Conservation (phyloP, 1,140 invertebrate genomes). For the Nomia melanderi region DNA sequence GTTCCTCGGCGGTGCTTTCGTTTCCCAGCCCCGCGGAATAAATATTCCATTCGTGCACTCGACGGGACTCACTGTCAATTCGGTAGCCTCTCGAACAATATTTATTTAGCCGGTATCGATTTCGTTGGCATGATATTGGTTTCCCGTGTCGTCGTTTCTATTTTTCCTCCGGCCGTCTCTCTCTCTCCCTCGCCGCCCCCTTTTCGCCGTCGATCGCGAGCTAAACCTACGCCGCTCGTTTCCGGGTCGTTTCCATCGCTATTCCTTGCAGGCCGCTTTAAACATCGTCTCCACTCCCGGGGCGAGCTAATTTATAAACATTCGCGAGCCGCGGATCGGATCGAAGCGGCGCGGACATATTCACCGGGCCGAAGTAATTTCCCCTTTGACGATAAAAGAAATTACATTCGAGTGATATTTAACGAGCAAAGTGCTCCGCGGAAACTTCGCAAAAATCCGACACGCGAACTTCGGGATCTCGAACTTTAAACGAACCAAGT, state of each 20-base stretch:
- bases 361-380: too few species aligned
- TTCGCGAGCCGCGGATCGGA: not conserved
- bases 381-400: too few species aligned
- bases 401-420: too few species aligned
- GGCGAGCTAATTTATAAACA: conserved; percentile 17
- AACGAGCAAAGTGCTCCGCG: too few species aligned
- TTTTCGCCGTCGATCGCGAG: not conserved
- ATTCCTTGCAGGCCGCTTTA: not conserved
- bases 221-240: conserved; percentile 1
- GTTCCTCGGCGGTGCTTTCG: not conserved
- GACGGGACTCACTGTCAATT: conserved; percentile 52
- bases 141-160: conserved; percentile 42
- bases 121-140: conserved; percentile 60
- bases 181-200: not conserved
- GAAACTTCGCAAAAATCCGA: too few species aligned
- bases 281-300: not conserved
- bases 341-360: too few species aligned
- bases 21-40: conserved; percentile 47
- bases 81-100: conserved; percentile 58
- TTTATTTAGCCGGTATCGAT: conserved; percentile 63
- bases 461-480: too few species aligned
- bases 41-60: conserved; percentile 54
- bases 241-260: not conserved
- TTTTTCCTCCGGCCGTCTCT: conserved; percentile 19
- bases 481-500: too few species aligned